These are phyloP conservation scores for Carassius carassius DNA, from an alignment of 2,113 vertebrate species.

Conservation along the genomic window DNA sequence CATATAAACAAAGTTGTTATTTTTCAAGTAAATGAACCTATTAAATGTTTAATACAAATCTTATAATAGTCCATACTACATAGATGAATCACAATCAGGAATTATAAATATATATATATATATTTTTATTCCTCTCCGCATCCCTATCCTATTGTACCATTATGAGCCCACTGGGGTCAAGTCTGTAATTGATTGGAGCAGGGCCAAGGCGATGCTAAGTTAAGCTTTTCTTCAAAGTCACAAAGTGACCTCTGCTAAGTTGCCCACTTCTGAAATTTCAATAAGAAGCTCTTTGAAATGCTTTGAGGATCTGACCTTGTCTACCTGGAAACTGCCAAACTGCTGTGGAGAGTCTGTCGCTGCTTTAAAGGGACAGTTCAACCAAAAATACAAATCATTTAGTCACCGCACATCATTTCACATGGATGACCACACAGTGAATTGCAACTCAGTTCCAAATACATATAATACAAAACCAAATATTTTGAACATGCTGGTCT, in stretches of 20 bases:
- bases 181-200: conserved; percentile 56
- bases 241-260: conserved; percentile 33
- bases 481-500: background rate
- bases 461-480: background rate
- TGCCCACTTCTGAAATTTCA: conserved; percentile 49
- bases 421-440: background rate
- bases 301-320: conserved; percentile 47
- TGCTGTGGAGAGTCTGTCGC: background rate
- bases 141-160: background rate
- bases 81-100: background rate
- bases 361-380: background rate
- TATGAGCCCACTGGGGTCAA: conserved; percentile 40
- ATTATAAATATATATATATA: no score
- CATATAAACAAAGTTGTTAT: background rate
- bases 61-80: background rate
- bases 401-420: background rate
- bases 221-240: conserved; percentile 45
- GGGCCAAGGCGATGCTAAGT: conserved; percentile 46
- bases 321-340: conserved; percentile 16
- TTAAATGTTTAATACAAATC: background rate
- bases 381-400: background rate
- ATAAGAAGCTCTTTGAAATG: conserved; percentile 56
- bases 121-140: background rate
- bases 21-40: background rate
- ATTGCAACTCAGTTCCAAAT: background rate